Base-by-base conservation (phyloP, 2,888 invertebrate species). In the Cheilosia impressa region DNA sequence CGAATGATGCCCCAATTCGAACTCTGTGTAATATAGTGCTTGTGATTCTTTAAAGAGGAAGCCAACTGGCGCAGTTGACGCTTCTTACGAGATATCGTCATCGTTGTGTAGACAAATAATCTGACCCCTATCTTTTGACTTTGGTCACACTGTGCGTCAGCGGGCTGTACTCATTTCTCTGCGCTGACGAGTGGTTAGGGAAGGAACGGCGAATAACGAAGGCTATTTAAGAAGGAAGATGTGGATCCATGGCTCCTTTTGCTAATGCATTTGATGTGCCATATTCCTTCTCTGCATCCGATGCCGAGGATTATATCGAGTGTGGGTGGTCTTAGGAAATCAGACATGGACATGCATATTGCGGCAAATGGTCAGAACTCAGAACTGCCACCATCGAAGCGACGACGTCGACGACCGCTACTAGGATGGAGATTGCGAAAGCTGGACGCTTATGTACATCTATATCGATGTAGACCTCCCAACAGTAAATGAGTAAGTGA, bases 321-420 rank as follows among this genome's bases (percentile, higher is more conserved):
- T 84, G 83, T 84, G 83, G 83, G 83, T 84, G 83, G 83, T 84
- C 83, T 84, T 84, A 84, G 79, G 69, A 84, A 73, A 79, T 79
- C 83, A 79, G 63, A 84, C 75, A 65, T 84, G 79, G 79, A 79
- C 57, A 84, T 84, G 83, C 73, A 79, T 75, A 79, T 75, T 84
- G 83, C 68, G 79, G 83, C 83, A 79, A 82, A 84, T 53, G 68
- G 79, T 75, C 79, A 79, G 79, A 65, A 79, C 38, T 45, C 15
- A 17, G 45, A 17, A 5, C 50, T 79, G 65, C 63, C 69, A 77
- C 47, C 68, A 24, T 69, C 41, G 52, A 63, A 76, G 45, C 53
- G 65, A 53, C 55, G 13, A 73, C 45, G 63, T 19, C n/a, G 43
- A 45, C 38, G 41, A 31, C 31, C 9, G 31, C 31, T 31, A 52